Conservation (phyloP, 2,113 vertebrate species). For the Carlito syrichta region DNA sequence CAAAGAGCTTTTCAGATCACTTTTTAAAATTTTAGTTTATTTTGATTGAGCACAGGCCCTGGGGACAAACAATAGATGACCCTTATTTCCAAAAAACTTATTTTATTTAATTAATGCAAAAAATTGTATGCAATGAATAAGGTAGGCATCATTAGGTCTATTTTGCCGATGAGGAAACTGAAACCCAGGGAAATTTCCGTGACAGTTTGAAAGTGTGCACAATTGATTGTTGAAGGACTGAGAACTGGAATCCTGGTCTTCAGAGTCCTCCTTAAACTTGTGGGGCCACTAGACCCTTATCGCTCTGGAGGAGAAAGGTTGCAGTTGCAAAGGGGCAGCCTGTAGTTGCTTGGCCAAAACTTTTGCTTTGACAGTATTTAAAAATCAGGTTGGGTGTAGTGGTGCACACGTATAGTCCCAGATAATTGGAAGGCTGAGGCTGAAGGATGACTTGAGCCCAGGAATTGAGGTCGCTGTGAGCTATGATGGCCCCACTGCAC, state of each 20-base stretch:
- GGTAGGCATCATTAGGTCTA: background rate
- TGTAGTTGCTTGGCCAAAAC: background rate
- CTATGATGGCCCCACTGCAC: too few species aligned
- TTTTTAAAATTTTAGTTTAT: background rate
- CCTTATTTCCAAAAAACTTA: constrained; percentile 8
- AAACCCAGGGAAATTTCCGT: background rate
- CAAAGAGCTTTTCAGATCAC: background rate
- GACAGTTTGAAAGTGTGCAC: background rate
- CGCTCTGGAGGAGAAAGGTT: background rate
- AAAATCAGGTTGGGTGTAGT: too few species aligned
- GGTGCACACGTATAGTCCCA: too few species aligned
- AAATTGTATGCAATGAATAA: background rate
- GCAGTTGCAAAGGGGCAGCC: background rate
- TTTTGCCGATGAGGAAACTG: constrained; percentile 40
- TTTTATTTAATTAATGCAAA: background rate
- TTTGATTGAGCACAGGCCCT: background rate
- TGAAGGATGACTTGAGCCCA: too few species aligned
- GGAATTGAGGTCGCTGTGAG: too few species aligned
- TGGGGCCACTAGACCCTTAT: rapidly evolving
- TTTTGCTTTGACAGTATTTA: background rate
- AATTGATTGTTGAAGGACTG: background rate
- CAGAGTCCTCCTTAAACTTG: background rate
- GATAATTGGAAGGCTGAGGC: too few species aligned
- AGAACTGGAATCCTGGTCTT: background rate
- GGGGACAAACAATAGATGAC: background rate